Percentiles rank a stretch among this genome's conserved stretches.
These are phyloP conservation scores for Habrosyne pyritoides DNA, from an alignment of 2,888 invertebrate species.

Conservation along the genomic window DNA sequence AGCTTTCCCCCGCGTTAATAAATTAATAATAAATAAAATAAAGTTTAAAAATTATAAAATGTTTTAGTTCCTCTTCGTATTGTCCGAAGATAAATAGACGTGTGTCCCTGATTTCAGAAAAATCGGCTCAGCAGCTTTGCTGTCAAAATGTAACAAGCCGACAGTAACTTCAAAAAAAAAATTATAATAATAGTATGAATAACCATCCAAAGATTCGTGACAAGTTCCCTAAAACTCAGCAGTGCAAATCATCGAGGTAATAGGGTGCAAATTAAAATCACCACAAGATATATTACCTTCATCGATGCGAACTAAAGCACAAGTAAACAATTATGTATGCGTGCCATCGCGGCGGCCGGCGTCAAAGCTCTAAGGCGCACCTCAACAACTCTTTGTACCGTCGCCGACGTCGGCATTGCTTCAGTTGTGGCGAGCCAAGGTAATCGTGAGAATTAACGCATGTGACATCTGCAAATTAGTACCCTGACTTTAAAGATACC, in stretches of 20 bases:
- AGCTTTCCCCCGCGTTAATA: no score
- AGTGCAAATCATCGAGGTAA: background rate
- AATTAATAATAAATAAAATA: no score
- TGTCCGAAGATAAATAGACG: no score
- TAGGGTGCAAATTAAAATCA: background rate
- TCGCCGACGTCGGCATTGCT: background rate
- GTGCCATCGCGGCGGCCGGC: background rate
- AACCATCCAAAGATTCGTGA: no score
- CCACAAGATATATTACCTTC: background rate
- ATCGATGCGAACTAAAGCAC: background rate
- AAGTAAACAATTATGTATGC: background rate
- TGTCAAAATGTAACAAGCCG: no score
- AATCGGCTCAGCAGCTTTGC: no score
- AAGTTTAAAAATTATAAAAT: no score
- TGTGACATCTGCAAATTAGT: slow-evolving; percentile 36
- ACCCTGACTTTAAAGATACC: slow-evolving; percentile 20
- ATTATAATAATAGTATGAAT: no score
- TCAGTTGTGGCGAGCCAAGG: background rate
- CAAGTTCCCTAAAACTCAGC: no score
- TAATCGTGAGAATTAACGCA: slow-evolving; percentile 36
- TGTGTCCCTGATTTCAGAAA: no score
- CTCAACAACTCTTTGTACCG: background rate
- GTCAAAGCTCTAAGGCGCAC: background rate
- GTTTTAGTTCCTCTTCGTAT: no score
- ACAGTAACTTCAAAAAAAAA: no score